A percentile compares a stretch with the other conserved stretches of the same genome.
Evolutionary conservation across 2,888 invertebrate species (phyloP).

Genomic region (Noctua fimbriata): DNA sequence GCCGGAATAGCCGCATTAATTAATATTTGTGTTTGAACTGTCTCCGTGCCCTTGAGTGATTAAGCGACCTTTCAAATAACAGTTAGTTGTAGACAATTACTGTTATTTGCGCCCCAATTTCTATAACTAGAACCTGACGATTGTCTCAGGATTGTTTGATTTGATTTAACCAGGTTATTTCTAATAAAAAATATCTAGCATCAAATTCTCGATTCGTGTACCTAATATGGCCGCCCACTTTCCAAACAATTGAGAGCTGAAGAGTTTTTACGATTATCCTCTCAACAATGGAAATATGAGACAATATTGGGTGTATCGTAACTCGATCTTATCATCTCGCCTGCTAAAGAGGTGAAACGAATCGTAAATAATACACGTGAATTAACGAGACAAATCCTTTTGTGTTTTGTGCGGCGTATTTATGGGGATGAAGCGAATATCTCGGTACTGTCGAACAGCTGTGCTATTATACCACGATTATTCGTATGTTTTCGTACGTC

Average conservation of each 20-base stretch:
- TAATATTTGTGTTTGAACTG: slow-evolving; percentile 89
- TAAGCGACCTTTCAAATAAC: slow-evolving; percentile 87
- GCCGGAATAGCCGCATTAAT: slow-evolving; percentile 87
- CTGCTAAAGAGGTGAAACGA: slow-evolving; percentile 85
- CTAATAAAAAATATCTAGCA: slow-evolving; percentile 28
- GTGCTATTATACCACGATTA: slow-evolving; percentile 74
- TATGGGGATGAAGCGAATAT: slow-evolving; percentile 68
- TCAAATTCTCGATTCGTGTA: slow-evolving; percentile 32
- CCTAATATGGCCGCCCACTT: slow-evolving; percentile 43
- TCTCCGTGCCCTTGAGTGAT: slow-evolving; percentile 87
- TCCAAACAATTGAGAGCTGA: slow-evolving; percentile 60
- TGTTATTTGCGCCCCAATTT: slow-evolving; percentile 82
- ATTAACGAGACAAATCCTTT: slow-evolving; percentile 86
- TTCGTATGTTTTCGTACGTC: slow-evolving; percentile 77
- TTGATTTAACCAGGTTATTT: slow-evolving; percentile 57
- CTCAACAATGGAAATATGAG: slow-evolving; percentile 85
- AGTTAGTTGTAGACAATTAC: slow-evolving; percentile 84
- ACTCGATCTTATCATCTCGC: slow-evolving; percentile 84
- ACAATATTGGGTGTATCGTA: slow-evolving; percentile 86
- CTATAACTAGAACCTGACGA: slow-evolving; percentile 68
- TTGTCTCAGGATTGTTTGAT: slow-evolving; percentile 72
- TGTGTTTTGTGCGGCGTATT: slow-evolving; percentile 73
- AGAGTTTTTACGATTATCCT: slow-evolving; percentile 77
- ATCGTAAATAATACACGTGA: slow-evolving; percentile 87
- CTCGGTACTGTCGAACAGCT: slow-evolving; percentile 73